phyloP scores from a whole-genome alignment of 1,140 invertebrate genomes.

The Oscheius sp. region DNA sequence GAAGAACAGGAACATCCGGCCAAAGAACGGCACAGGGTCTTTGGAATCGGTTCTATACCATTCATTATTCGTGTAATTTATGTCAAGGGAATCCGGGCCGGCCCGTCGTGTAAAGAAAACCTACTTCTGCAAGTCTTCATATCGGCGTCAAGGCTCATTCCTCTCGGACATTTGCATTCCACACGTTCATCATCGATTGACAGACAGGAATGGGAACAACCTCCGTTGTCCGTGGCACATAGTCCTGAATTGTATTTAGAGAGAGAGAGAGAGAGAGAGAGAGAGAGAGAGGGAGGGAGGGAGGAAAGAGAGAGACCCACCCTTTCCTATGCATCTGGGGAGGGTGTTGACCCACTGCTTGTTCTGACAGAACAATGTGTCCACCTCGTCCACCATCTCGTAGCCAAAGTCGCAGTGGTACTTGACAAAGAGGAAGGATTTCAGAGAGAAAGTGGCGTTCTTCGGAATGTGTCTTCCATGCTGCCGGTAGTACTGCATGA shows the following conservation, averaged over 20 bases:
- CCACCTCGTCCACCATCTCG: slow-evolving; percentile 59
- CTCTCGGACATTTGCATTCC: slow-evolving; percentile 57
- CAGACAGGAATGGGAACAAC: slow-evolving; percentile 59
- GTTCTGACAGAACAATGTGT: slow-evolving; percentile 58
- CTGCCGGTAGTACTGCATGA: slow-evolving; percentile 59
- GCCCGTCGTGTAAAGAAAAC: slow-evolving; percentile 25
- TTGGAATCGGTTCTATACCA: slow-evolving; percentile 56
- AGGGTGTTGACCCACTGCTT: slow-evolving; percentile 54
- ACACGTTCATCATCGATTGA: slow-evolving; percentile 53
- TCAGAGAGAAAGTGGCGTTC: slow-evolving; percentile 47
- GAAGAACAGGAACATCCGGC: slow-evolving; percentile 53
- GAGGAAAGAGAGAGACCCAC: slow-evolving; percentile 15
- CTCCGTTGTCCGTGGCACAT: slow-evolving; percentile 55
- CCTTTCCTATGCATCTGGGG: slow-evolving; percentile 55
- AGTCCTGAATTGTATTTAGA: slow-evolving; percentile 48
- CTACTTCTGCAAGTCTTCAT: slow-evolving; percentile 56
- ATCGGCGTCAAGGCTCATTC: slow-evolving; percentile 53
- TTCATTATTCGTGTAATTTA: not conserved
- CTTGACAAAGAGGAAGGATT: slow-evolving; percentile 58
- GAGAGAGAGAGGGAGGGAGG: not conserved
- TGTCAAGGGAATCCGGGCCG: too few relatives aligned
- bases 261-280: too few relatives aligned
- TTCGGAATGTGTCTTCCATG: slow-evolving; percentile 51
- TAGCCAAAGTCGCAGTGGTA: slow-evolving; percentile 59
- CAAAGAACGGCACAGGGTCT: slow-evolving; percentile 54